These are phyloP conservation scores for Drosophila parabipectinata DNA, from an alignment of 1,140 invertebrate species.

Conservation along the genomic window DNA sequence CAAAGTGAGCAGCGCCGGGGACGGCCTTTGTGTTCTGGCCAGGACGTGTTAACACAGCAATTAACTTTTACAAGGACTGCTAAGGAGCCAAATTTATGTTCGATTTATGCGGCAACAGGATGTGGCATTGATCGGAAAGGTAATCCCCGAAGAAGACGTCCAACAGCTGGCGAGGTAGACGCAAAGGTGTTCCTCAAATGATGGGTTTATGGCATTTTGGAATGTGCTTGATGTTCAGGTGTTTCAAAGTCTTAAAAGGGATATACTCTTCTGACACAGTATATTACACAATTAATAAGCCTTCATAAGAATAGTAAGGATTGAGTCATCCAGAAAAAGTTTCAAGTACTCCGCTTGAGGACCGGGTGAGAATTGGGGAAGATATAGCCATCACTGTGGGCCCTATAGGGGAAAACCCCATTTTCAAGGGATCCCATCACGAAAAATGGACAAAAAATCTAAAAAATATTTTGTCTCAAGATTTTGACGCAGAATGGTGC, in stretches of 20 bases:
- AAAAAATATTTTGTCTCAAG: too few relatives aligned
- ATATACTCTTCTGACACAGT: background rate
- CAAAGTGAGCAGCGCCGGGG: constrained; percentile 58
- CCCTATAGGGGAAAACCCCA: too few relatives aligned
- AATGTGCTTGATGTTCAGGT: constrained; percentile 24
- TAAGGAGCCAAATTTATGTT: constrained; percentile 57
- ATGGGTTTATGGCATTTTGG: constrained; percentile 34
- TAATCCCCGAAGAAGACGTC: constrained; percentile 6
- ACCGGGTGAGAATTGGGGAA: too few relatives aligned
- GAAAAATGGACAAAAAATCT: too few relatives aligned
- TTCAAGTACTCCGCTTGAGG: too few relatives aligned
- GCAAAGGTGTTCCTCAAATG: background rate
- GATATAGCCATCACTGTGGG: too few relatives aligned
- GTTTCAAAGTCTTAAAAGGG: background rate
- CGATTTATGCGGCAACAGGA: constrained; percentile 69
- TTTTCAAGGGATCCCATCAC: too few relatives aligned
- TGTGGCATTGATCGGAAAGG: constrained; percentile 9
- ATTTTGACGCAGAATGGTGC: too few relatives aligned
- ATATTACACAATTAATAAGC: too few relatives aligned
- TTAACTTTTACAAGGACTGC: constrained; percentile 68
- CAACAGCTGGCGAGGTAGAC: constrained; percentile 40
- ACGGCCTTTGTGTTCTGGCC: constrained; percentile 27
- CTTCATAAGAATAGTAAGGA: too few relatives aligned
- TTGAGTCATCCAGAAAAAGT: too few relatives aligned
- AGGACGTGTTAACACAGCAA: constrained; percentile 76